Base-by-base conservation (phyloP, 2,888 invertebrate genomes). In the Trachelus tabidus region DNA sequence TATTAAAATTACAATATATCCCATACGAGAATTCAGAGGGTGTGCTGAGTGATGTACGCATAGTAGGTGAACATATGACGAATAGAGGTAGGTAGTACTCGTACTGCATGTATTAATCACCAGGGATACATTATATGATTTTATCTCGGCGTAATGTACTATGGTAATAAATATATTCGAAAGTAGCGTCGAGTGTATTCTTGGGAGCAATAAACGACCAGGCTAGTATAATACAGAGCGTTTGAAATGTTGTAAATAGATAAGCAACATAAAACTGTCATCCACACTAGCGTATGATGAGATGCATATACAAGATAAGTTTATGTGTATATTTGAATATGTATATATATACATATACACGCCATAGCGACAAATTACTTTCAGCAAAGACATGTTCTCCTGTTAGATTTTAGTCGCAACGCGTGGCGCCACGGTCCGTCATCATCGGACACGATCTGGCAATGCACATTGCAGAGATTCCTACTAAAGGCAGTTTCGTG, bases 11-110 rank as follows among this genome's bases (percentile, higher is more conserved):
- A 23, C 12, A 78, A 79, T 78, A 86, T 75, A 85, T 88, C 85
- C 84, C 85, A 86, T 87, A 56, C 23, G 87, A 85, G 86, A 88
- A 89, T 87, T 83, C 85, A 89, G 86, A 89, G 89, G 87, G 88
- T 89, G 87, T 88, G 86, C 87, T 85, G 84, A 88, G 87, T 89
- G 88, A 87, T 88, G 88, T 85, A 85, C 83, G 76, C n/a, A 78
- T 83, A 88, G 34, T 81, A 88, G 88, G 88, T 71, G 76, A 79
- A 34, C 83, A 89, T 82, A 78, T 77, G 23, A 30, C 34, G 9
- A 69, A 71, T 77, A 79, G 83, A 88, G 85, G 79, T 84, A 33
- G 40, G 69, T 40, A 73, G 71, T 73, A 73, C 77, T 40, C 71
- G 71, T 73, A 73, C 77, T 68, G 33, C 56, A n/a, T 34, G 9